phyloP scores from a whole-genome alignment of 2,888 invertebrate genomes.

The Luperina nickerlii region DNA sequence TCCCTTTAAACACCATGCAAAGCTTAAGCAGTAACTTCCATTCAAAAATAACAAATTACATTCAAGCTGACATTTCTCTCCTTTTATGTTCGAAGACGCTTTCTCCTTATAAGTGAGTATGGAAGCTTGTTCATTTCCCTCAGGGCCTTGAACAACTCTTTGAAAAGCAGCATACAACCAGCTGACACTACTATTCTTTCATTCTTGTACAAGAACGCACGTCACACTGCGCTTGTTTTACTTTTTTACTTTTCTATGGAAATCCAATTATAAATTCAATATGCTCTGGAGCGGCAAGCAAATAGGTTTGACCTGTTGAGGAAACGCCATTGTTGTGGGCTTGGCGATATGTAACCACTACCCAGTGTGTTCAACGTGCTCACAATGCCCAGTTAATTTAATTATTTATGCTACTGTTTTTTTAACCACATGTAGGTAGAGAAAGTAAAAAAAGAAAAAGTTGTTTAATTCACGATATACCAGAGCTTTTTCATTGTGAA shows the following conservation, averaged over 20 bases:
- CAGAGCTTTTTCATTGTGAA: neutral
- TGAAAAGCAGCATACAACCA: slow-evolving; percentile 28
- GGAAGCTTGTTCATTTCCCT: slow-evolving; percentile 46
- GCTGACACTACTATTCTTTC: slow-evolving; percentile 50
- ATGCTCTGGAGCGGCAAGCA: slow-evolving; percentile 52
- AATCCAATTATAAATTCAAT: slow-evolving; percentile 64
- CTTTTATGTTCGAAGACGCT: slow-evolving; percentile 6
- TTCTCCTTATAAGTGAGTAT: slow-evolving; percentile 10
- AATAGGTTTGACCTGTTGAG: slow-evolving; percentile 59
- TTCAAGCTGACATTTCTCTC: neutral
- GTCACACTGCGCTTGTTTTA: slow-evolving; percentile 45
- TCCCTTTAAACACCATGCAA: neutral
- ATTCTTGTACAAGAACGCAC: slow-evolving; percentile 32
- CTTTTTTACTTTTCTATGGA: slow-evolving; percentile 56
- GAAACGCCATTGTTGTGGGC: slow-evolving; percentile 59
- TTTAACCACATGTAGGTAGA: neutral
- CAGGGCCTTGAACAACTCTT: slow-evolving; percentile 27
- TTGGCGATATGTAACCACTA: slow-evolving; percentile 13
- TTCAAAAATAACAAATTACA: neutral
- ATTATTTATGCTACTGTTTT: slow-evolving; percentile 18
- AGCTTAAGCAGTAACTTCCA: neutral
- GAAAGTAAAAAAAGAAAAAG: slow-evolving; percentile 1
- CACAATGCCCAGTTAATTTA: slow-evolving; percentile 52
- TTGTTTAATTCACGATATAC: neutral
- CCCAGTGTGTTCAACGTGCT: slow-evolving; percentile 17